Conservation (phyloP, 2,797 vertebrate species). For the Sibirionetta formosa region DNA sequence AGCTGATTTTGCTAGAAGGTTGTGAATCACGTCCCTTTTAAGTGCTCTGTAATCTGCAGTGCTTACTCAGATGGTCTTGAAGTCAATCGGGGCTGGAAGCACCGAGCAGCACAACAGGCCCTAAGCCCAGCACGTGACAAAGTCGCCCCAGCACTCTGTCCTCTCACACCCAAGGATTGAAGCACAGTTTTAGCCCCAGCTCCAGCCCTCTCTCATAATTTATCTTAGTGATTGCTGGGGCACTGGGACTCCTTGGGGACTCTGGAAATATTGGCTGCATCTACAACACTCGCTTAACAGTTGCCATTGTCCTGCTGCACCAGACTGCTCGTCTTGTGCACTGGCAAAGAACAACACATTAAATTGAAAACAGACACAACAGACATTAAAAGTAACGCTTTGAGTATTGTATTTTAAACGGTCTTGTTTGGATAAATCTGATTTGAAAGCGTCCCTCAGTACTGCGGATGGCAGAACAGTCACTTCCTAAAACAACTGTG, state of each 20-base stretch:
- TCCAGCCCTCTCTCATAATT: not conserved
- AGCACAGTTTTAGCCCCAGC: not conserved
- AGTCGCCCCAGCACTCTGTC: not conserved
- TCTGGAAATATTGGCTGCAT: not conserved
- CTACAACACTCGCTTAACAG: fast-evolving
- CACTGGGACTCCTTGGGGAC: not conserved
- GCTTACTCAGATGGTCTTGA: not conserved
- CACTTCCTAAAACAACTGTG: not conserved
- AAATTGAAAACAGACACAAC: not conserved
- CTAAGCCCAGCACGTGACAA: not conserved
- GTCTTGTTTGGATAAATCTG: not conserved
- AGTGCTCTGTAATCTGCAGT: not conserved
- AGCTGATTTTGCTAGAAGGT: not conserved
- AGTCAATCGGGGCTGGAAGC: not conserved
- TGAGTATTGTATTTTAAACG: not conserved
- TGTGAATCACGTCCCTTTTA: not conserved
- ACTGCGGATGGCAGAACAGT: not conserved
- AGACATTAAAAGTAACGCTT: not conserved
- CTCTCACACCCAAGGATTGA: not conserved
- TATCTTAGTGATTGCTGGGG: not conserved
- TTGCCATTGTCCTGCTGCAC: not conserved
- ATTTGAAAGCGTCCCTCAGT: not conserved
- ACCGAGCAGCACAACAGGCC: not conserved
- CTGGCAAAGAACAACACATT: not conserved
- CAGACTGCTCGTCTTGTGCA: not conserved